These are phyloP conservation scores for Agrochola lychnidis DNA, from an alignment of 2,888 invertebrate genomes.

Conservation along the genomic window DNA sequence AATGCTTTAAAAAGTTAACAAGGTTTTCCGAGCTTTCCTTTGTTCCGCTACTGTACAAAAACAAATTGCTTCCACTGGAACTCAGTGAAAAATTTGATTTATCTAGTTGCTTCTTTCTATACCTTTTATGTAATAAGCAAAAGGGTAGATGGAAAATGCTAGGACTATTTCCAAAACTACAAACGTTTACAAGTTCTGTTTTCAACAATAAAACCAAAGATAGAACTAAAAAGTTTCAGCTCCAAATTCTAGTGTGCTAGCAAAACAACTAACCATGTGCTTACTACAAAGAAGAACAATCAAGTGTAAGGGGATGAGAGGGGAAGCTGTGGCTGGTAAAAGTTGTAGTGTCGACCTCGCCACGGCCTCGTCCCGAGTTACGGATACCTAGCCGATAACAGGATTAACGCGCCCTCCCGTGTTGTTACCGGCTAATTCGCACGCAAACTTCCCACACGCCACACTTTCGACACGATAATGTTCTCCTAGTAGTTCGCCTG, in stretches of 20 bases:
- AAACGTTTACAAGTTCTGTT: slow-evolving; percentile 10
- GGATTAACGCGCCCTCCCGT: slow-evolving; percentile 84
- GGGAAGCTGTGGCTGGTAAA: slow-evolving; percentile 75
- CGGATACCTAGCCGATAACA: slow-evolving; percentile 85
- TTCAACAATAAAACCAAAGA: slow-evolving; percentile 7
- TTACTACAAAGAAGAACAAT: slow-evolving; percentile 70
- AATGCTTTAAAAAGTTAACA: slow-evolving; percentile 90
- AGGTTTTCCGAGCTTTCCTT: slow-evolving; percentile 88
- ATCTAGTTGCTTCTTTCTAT: slow-evolving; percentile 41
- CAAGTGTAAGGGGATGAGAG: slow-evolving; percentile 73
- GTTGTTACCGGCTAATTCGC: slow-evolving; percentile 84
- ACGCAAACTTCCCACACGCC: slow-evolving; percentile 83
- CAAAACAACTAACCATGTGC: slow-evolving; percentile 54
- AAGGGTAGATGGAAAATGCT: slow-evolving; percentile 5
- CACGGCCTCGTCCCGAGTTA: slow-evolving; percentile 70
- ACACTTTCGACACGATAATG: slow-evolving; percentile 77
- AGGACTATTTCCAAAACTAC: background rate
- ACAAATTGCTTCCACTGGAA: slow-evolving; percentile 83
- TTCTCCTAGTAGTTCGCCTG: slow-evolving; percentile 74
- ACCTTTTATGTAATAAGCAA: slow-evolving; percentile 17
- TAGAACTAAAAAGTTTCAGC: slow-evolving; percentile 14
- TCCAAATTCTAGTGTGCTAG: slow-evolving; percentile 40
- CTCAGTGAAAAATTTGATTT: slow-evolving; percentile 73
- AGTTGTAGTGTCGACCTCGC: slow-evolving; percentile 77
- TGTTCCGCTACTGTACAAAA: slow-evolving; percentile 84